Evolutionary conservation across 2,113 vertebrate genomes (phyloP), one percentile per base, ranked within the genome.

Genomic region (Cyanoderma ruficeps): DNA sequence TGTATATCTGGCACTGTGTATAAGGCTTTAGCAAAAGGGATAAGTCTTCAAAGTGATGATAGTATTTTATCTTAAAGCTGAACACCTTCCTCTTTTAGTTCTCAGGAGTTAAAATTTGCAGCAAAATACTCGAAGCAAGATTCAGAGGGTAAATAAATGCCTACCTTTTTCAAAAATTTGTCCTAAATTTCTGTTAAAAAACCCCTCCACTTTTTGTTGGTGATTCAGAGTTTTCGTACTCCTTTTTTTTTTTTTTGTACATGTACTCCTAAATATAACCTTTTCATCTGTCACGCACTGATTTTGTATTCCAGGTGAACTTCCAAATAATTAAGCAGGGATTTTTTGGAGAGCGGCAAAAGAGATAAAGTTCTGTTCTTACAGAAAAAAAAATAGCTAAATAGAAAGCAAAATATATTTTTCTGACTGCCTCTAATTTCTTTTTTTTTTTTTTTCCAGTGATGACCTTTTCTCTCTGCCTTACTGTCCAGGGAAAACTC

Each of bases 391-490:
- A 57, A n/a, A 2, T 24, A 77, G 37, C n/a, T 33, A 61, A 87
- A 33, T 69, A 18, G 22, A 47, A 82, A 87, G 6, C 11, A 31
- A 30, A 82, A 24, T 35, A 10, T 6, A 25, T n/a, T 85, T 17
- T 77, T 83, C 12, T 37, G 15, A 7, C 52, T 81, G 27, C 22
- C 25, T 84, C 56, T 79, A 42, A 77, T 82, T 76, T 33, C 23
- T 39, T 61, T 37, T 88, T 30, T 24, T 74, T 56, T 50, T 80
- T n/a, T 21, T 63, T n/a, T 13, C 78, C 93, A 99, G 98, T 68
- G 98, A 99, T 89, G 98, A 99, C 42, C 97, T 99, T 47, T 98
- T 99, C 96, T 98, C 98, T 52, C 94, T 98, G 89, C 95, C 97
- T 80, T 98, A 98, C 87, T 98, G 98, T 60, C 98, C 98, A 21